Base-by-base conservation (phyloP, 2,113 vertebrate species). In the Nycticorax nycticorax region DNA sequence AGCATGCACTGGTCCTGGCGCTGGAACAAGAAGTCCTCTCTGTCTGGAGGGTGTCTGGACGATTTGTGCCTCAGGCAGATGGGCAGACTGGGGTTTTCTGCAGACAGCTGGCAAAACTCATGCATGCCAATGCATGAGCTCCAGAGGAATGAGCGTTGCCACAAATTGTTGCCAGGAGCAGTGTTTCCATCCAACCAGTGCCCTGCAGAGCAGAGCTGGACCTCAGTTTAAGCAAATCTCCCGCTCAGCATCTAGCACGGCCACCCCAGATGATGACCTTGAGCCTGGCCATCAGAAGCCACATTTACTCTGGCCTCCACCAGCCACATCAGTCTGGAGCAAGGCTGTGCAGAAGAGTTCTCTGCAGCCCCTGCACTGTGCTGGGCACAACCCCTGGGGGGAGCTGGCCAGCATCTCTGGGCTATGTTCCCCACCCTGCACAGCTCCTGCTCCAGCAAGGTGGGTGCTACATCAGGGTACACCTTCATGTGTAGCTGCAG, bases 111-210 rank as follows among this genome's bases (percentile, higher is more conserved):
- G 39, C 56, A 71, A 69, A 79, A 63, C 47, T 37, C 12, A 5
- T 2, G 21, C 7, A 2, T 1, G 0, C 20, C 8, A 8, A 68
- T 17, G 45, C 1, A 12, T 23, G 43, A 43, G 32, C 45, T 59
- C 63, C 10, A 4, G 32, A 41, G 32, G 32, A 77, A 59, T 7
- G 45, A 43, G 30, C 3, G 1, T 52, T 1, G 3, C 20, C 35
- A 53, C 32, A 68, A 43, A 52, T 26, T 21, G 10, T 77, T 77
- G 35, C 26, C 43, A 67, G 52, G n/a, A 52, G 32, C 63, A 52
- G 45, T 4, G 17, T n/a, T 33, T 30, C 47, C 20, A 52, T 16
- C 43, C 43, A 59, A 3, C 16, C 12, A 32, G 22, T 0, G 2
- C 48, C 32, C 2, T 1, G 48, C 21, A 35, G 48, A 64, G 39